phyloP scores from a whole-genome alignment of 2,113 vertebrate species.

The Phaethon lepturus region DNA sequence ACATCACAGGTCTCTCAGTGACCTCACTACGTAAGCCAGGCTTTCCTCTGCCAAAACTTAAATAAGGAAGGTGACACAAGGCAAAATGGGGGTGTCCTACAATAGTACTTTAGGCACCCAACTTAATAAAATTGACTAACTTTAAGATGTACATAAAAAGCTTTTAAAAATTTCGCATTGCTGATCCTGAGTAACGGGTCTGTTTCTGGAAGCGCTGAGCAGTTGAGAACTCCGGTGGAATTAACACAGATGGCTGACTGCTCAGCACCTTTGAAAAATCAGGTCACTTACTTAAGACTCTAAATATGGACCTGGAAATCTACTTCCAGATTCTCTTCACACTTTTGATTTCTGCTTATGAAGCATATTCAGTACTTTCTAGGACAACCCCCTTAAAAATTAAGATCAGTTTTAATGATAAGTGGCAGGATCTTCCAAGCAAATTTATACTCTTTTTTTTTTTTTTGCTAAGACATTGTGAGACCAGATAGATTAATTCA shows the following conservation, averaged over 20 bases:
- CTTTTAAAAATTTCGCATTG: background rate
- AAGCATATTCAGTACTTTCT: background rate
- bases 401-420: background rate
- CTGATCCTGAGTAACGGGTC: background rate
- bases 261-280: background rate
- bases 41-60: background rate
- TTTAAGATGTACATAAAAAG: background rate
- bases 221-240: background rate
- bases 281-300: background rate
- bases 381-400: background rate
- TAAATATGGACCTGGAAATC: background rate
- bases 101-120: background rate
- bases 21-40: background rate
- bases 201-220: background rate
- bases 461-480: background rate
- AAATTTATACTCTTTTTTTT: background rate
- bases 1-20: background rate
- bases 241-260: rapidly evolving
- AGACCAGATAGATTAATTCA: background rate
- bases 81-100: background rate
- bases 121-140: background rate
- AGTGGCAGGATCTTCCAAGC: background rate
- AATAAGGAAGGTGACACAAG: background rate
- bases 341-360: background rate
- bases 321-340: background rate